Evolutionary conservation across 2,797 vertebrate genomes (phyloP), one percentile per base, ranked within the genome.

Genomic region (Poeciliopsis paucimaculata): DNA sequence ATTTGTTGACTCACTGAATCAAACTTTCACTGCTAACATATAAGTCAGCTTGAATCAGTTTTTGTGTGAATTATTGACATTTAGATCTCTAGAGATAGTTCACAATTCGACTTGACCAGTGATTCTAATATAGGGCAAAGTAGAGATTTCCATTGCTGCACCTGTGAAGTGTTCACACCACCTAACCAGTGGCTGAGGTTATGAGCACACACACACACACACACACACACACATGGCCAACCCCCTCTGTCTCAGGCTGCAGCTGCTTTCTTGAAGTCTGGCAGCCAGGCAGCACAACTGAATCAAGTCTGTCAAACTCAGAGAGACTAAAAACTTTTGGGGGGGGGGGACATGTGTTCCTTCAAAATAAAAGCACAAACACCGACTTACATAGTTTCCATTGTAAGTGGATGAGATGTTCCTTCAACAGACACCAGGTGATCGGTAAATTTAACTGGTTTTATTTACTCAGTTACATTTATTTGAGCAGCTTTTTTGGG

Each of bases 301-400:
- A 68, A 78, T 88, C 73, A 90, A 91, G 85, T 73, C 68, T 31
- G 4, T 77, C 28, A 82, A 28, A 83, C 20, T 11, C 4, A 79
- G 28, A 53, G 9, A n/a, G 13, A 31, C 72, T 46, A 10, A n/a
- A 79, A 70, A 18, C 34, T 46, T 46, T 70, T 82, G 2, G 53
- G 39, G 39, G 39, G 8, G 39, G 39, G 3, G 23, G 60, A 79
- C 0, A 39, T 0, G 1, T 12, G 1, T 18, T 8, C 70, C 77
- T 92, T 84, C 90, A 92, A 83, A 93, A 90, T 89, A 91, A 93
- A 87, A 87, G 72, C 78, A 72, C 39, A 15, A 0, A 13, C 0
- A 34, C 39, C 51, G 1, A 73, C 6, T n/a, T 49, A 20, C 31
- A 51, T 34, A 12, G 36, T 11, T 41, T 41, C 39, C 20, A 26